Evolutionary conservation across 2,888 invertebrate genomes (phyloP).

Genomic region (Mythimna lalbum): DNA sequence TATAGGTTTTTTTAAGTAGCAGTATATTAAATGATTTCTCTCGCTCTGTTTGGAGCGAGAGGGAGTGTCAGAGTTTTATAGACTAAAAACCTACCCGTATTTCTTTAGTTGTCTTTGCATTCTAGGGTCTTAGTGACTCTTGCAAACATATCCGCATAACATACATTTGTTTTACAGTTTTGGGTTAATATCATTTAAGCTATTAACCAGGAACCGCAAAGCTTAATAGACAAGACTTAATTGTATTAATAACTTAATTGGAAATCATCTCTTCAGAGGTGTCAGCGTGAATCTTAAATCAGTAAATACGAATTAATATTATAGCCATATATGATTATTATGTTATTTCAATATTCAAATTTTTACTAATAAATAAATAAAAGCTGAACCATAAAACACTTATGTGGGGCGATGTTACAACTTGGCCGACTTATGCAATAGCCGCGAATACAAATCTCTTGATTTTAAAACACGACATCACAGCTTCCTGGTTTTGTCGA

Average conservation of each 20-base stretch:
- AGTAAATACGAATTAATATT: background rate
- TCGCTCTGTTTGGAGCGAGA: no score
- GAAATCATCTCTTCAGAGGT: background rate
- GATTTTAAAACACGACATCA: conserved; percentile 69
- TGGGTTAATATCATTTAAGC: no score
- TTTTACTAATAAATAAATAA: conserved; percentile 33
- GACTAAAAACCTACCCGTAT: no score
- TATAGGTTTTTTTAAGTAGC: no score
- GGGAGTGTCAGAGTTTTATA: no score
- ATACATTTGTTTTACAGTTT: no score
- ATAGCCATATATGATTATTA: no score
- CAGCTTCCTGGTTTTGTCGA: conserved; percentile 69
- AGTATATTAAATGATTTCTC: no score
- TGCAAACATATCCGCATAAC: no score
- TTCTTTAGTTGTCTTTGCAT: no score
- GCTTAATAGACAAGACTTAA: background rate
- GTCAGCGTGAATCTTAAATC: background rate
- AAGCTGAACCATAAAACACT: conserved; percentile 31
- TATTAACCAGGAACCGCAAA: background rate
- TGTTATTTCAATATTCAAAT: conserved; percentile 3
- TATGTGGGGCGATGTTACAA: conserved; percentile 53
- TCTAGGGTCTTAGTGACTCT: no score
- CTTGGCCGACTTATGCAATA: conserved; percentile 67
- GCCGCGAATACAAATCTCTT: conserved; percentile 68
- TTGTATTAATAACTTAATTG: background rate